Evolutionary conservation across 1,140 invertebrate genomes (phyloP).

Genomic region (Phthorimaea operculella): DNA sequence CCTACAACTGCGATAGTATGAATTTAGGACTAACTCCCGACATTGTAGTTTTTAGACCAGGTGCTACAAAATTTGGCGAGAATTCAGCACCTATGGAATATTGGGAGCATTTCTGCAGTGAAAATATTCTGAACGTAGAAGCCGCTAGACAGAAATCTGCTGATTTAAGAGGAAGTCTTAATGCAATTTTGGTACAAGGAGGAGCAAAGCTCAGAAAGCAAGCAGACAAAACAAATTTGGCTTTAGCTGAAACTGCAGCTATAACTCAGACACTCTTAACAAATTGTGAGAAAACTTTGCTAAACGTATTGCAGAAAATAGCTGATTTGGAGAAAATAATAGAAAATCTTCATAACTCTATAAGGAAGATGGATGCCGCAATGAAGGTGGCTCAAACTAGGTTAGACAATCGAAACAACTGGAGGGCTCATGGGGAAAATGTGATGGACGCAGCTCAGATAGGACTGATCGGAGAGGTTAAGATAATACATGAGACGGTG

Average conservation of each 20-base stretch:
- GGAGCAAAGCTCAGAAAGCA: slow-evolving; percentile 78
- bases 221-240: slow-evolving; percentile 77
- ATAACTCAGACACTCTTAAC: slow-evolving; percentile 74
- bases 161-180: slow-evolving; percentile 71
- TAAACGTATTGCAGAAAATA: slow-evolving; percentile 70
- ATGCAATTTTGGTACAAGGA: slow-evolving; percentile 72
- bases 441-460: slow-evolving; percentile 77
- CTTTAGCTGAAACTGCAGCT: slow-evolving; percentile 73
- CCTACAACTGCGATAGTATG: slow-evolving; percentile 78
- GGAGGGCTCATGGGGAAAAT: slow-evolving; percentile 75
- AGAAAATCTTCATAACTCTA: slow-evolving; percentile 69
- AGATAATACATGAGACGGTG: slow-evolving; percentile 73
- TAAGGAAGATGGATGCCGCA: slow-evolving; percentile 74
- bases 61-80: slow-evolving; percentile 75
- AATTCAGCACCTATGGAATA: slow-evolving; percentile 74
- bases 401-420: slow-evolving; percentile 74
- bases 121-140: slow-evolving; percentile 73
- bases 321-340: slow-evolving; percentile 79
- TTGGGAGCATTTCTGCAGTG: slow-evolving; percentile 77
- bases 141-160: slow-evolving; percentile 72
- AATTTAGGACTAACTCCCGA: slow-evolving; percentile 73
- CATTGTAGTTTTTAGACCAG: slow-evolving; percentile 75
- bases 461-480: slow-evolving; percentile 79
- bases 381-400: slow-evolving; percentile 84
- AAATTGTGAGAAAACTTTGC: slow-evolving; percentile 74